phyloP scores from a whole-genome alignment of 2,888 invertebrate genomes.

The Drosophila mulleri region DNA sequence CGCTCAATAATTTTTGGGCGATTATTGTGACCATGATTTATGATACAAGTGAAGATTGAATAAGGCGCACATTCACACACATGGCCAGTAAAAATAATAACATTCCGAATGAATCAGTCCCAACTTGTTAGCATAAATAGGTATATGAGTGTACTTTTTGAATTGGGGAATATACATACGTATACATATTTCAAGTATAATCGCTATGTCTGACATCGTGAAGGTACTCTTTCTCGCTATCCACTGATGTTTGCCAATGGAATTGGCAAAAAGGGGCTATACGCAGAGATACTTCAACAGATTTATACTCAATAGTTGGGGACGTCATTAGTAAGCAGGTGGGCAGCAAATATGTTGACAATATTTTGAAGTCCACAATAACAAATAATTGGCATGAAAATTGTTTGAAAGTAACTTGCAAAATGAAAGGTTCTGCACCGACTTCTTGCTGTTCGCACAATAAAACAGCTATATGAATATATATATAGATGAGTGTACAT shows the following conservation, averaged over 20 bases:
- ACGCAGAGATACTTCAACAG: not conserved
- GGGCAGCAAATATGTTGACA: too few relatives aligned
- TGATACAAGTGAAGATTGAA: not conserved
- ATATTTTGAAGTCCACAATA: too few relatives aligned
- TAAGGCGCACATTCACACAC: not conserved
- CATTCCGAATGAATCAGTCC: not conserved
- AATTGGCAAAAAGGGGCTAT: too few relatives aligned
- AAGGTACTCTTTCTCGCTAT: too few relatives aligned
- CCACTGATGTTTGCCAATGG: too few relatives aligned
- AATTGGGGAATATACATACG: not conserved
- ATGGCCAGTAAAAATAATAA: not conserved
- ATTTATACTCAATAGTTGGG: not conserved
- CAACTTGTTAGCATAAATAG: not conserved
- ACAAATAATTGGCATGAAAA: too few relatives aligned
- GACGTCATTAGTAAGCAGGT: too few relatives aligned
- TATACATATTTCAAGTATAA: not conserved
- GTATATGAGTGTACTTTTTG: not conserved
- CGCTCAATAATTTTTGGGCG: not conserved
- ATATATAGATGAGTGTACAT: too few relatives aligned
- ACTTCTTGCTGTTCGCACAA: too few relatives aligned
- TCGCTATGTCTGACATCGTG: not conserved
- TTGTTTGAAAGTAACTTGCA: too few relatives aligned
- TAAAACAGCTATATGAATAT: too few relatives aligned
- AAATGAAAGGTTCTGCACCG: too few relatives aligned
- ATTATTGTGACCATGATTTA: conserved; percentile 13